These are phyloP conservation scores for Oncorhynchus masou DNA, from an alignment of 2,113 vertebrate species.

Conservation along the genomic window DNA sequence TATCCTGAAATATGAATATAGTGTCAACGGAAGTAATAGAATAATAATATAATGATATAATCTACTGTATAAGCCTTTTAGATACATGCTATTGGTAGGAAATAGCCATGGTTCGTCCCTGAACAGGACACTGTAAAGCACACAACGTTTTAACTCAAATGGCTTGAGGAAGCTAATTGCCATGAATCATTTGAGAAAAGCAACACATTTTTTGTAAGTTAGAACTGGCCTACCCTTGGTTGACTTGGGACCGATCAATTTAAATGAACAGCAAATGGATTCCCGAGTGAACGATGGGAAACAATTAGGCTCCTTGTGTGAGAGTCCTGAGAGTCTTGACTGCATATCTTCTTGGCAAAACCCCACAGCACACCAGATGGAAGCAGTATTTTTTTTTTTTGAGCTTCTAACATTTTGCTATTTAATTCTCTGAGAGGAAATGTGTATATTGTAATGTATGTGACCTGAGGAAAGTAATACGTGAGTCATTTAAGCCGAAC, in stretches of 20 bases:
- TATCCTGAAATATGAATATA: too few species aligned
- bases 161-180: too few species aligned
- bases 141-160: too few species aligned
- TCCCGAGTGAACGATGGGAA: constrained; percentile 41
- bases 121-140: too few species aligned
- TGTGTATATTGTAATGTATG: constrained; percentile 12
- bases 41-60: too few species aligned
- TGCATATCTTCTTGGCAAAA: constrained; percentile 39
- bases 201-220: constrained; percentile 7
- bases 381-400: constrained; percentile 28
- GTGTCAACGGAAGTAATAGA: too few species aligned
- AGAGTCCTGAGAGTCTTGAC: constrained; percentile 7
- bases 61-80: too few species aligned
- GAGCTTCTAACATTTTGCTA: constrained; percentile 30
- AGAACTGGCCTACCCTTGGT: constrained; percentile 30
- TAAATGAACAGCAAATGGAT: constrained; percentile 35
- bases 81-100: too few species aligned
- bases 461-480: not conserved
- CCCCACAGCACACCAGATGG: constrained; percentile 44
- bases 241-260: constrained; percentile 4
- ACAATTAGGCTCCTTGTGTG: constrained; percentile 32
- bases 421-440: constrained; percentile 21
- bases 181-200: too few species aligned
- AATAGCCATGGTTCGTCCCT: too few species aligned
- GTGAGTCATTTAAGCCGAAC: constrained; percentile 29